Base-by-base conservation (phyloP, 2,113 vertebrate species). In the Rutilus rutilus region DNA sequence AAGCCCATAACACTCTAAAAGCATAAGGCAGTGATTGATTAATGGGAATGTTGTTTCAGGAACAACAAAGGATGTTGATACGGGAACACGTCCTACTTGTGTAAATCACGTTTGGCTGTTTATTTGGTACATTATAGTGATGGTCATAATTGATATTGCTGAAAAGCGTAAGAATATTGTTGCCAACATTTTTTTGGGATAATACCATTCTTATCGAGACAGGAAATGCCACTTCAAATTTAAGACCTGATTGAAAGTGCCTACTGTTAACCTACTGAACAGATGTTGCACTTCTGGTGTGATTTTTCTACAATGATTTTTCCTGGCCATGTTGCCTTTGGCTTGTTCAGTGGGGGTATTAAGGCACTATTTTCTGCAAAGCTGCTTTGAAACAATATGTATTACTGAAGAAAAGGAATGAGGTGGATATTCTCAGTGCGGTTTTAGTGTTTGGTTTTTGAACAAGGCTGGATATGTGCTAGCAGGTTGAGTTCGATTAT, bases 401-500 rank as follows among this genome's bases (percentile, higher is more conserved):
- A 54, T 52, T 33, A 50, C 47, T 2, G 30, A 77, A 77, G 47
- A 47, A 74, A 47, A 74, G 59, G 86, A 76, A 64, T 71, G 17
- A 57, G 36, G 75, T n/a, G 42, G 27, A 59, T 60, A 82, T 71
- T 78, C 39, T 85, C n/a, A 21, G 75, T 85, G 71, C 30, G 78
- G 73, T 57, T 50, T 64, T 50, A 54, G n/a, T 30, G 65, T 78
- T 88, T 81, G 64, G 54, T 57, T 85, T 67, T 83, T 77, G 42
- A 77, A 82, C 80, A 52, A 85, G 86, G 83, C 64, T 85, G 30
- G 84, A 82, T 57, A 42, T 87, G 85, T 33, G 71, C 36, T 45
- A 78, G 64, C 7, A 50, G 79, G 42, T 57, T 83, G 80, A 80
- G 54, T 77, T 87, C 82, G 76, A 82, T 83, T 89, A 86, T 86